A percentile compares a stretch with the other conserved stretches of the same genome.
Conservation (phyloP, 2,113 vertebrate species). For the Steatornis caripensis region DNA sequence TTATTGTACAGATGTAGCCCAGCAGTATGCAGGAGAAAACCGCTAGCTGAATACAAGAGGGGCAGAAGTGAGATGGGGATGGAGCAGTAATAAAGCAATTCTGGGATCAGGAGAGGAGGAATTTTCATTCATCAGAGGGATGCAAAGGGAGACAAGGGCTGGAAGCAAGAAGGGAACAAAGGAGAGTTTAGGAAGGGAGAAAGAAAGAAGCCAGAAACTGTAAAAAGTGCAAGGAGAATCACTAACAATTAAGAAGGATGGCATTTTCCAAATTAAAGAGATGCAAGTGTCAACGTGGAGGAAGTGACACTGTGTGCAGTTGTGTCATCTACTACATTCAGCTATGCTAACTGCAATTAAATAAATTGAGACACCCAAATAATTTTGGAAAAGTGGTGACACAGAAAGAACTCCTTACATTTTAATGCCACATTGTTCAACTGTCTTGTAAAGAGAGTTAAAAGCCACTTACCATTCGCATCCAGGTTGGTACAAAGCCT, state of each 20-base stretch:
- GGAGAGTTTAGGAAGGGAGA: neutral
- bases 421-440: neutral
- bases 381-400: neutral
- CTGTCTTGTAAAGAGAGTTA: neutral
- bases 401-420: neutral
- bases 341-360: neutral
- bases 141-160: neutral
- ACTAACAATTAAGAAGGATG: neutral
- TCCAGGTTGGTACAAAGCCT: slow-evolving; percentile 85
- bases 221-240: neutral
- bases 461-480: slow-evolving; percentile 79
- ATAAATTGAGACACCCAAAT: neutral
- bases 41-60: neutral
- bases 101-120: neutral
- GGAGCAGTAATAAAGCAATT: neutral
- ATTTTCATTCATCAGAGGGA: neutral
- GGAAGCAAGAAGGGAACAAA: neutral
- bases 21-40: neutral
- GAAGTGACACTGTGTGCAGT: neutral
- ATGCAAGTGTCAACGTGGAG: neutral
- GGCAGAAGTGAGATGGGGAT: neutral
- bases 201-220: neutral
- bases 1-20: neutral
- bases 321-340: neutral
- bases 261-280: neutral